Conservation (phyloP, 2,113 vertebrate genomes). For the Microcebus jonahi region DNA sequence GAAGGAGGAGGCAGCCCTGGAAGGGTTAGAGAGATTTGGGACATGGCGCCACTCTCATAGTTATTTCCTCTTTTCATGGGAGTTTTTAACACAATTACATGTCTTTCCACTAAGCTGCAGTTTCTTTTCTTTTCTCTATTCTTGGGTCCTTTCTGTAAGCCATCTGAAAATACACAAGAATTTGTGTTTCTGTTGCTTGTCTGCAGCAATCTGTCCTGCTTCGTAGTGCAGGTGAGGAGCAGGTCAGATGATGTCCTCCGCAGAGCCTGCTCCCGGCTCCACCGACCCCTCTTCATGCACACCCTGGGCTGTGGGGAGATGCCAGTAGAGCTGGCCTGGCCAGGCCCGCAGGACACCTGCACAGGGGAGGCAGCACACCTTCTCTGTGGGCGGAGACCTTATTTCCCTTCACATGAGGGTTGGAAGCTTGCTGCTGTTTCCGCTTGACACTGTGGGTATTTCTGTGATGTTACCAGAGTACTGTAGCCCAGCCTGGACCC, state of each 20-base stretch:
- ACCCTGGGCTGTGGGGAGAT: background rate
- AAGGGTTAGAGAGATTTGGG: no score
- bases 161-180: background rate
- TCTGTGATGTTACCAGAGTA: background rate
- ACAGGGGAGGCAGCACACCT: no score
- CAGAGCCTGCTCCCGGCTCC: no score
- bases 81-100: background rate
- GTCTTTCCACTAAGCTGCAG: background rate
- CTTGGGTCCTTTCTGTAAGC: background rate
- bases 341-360: background rate
- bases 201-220: background rate
- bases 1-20: no score
- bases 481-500: background rate
- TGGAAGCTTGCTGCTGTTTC: background rate
- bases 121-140: background rate
- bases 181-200: background rate
- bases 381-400: background rate
- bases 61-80: background rate
- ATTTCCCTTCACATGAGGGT: background rate
- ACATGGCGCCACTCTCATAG: no score
- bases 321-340: background rate
- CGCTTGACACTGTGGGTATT: no score
- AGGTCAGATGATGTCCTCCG: no score
- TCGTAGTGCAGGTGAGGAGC: background rate
- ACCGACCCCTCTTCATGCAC: background rate